Conservation (phyloP, 1,140 invertebrate species). For the Trachymyrmex septentrionalis region DNA sequence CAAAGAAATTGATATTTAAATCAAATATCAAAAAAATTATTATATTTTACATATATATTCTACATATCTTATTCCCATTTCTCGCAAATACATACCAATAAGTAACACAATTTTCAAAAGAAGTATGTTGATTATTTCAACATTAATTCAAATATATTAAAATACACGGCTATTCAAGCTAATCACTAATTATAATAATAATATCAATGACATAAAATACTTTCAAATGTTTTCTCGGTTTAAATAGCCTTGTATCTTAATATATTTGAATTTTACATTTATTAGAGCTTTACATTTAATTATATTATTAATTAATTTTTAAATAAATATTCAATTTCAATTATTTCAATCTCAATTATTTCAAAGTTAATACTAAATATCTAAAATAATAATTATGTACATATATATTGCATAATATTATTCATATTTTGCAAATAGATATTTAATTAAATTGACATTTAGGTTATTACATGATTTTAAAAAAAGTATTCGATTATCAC, state of each 20-base stretch:
- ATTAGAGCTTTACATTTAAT: too few species aligned
- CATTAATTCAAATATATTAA: background rate
- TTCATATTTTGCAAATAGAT: background rate
- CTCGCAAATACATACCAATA: background rate
- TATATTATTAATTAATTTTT: background rate
- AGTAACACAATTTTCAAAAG: background rate
- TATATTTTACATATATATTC: background rate
- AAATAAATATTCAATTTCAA: background rate
- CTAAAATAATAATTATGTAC: background rate
- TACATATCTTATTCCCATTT: background rate
- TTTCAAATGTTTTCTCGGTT: too few species aligned
- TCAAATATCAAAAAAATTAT: background rate
- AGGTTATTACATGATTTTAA: background rate
- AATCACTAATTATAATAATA: too few species aligned
- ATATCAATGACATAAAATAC: too few species aligned
- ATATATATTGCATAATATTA: background rate
- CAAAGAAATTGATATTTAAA: background rate
- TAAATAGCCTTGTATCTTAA: too few species aligned
- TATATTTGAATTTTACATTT: too few species aligned
- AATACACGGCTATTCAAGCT: too few species aligned
- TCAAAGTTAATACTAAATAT: slow-evolving; percentile 1
- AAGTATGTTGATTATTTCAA: background rate
- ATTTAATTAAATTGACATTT: background rate
- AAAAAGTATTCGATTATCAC: background rate
- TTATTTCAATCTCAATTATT: too few species aligned